These are phyloP conservation scores for Pristionchus japonicus DNA, from an alignment of 2,888 invertebrate species.

Conservation along the genomic window DNA sequence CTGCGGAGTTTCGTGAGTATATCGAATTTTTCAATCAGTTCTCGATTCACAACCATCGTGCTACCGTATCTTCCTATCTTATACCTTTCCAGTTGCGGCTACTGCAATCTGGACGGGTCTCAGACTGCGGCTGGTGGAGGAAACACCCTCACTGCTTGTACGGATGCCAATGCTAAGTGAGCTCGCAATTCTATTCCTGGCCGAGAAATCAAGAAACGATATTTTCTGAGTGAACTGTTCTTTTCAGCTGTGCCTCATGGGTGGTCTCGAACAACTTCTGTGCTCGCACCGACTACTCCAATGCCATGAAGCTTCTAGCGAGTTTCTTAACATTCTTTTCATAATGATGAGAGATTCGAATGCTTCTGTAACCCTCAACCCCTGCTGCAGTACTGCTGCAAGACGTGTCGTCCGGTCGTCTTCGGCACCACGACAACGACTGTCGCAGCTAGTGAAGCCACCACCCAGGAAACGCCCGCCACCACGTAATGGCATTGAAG, in stretches of 20 bases:
- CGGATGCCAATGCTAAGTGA: constrained; percentile 1
- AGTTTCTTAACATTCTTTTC: neutral
- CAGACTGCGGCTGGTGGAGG: constrained; percentile 19
- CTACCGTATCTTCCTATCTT: neutral
- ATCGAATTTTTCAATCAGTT: neutral
- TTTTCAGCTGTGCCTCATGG: constrained; percentile 6
- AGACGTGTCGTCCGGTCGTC: neutral
- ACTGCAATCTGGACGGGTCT: neutral
- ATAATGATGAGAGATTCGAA: neutral
- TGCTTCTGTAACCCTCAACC: neutral
- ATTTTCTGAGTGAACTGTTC: no score
- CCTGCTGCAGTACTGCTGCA: neutral
- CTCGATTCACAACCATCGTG: no score
- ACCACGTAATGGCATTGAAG: neutral
- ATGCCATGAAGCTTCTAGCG: constrained; percentile 8
- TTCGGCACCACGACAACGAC: neutral
- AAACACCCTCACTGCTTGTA: neutral
- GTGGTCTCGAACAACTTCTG: neutral
- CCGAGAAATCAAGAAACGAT: no score
- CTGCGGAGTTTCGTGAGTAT: constrained; percentile 3
- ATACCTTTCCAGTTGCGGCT: neutral
- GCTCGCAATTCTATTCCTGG: neutral
- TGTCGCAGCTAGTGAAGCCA: neutral
- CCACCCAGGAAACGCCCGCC: neutral
- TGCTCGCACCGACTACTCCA: constrained; percentile 15